phyloP scores from a whole-genome alignment of 2,888 invertebrate genomes.

The Andrena marginata region DNA sequence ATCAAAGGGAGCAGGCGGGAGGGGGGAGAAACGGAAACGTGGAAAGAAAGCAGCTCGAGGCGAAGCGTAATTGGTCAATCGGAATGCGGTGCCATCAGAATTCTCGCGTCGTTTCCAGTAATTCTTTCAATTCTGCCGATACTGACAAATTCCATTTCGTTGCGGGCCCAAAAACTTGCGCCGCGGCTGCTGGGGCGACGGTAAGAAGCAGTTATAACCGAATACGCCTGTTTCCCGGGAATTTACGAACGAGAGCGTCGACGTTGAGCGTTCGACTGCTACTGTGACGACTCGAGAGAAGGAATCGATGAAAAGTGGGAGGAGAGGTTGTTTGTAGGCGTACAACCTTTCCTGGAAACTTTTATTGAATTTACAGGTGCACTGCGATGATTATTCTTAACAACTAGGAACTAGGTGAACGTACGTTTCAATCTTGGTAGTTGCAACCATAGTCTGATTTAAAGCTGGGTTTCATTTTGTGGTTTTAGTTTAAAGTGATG shows the following conservation, averaged over 20 bases:
- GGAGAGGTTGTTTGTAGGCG: neutral
- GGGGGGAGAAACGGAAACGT: slow-evolving; percentile 6
- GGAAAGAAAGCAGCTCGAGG: slow-evolving; percentile 24
- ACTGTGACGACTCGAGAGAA: neutral
- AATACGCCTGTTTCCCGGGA: slow-evolving; percentile 48
- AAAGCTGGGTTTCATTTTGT: too few species aligned
- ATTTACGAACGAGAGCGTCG: slow-evolving; percentile 20
- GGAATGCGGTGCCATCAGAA: slow-evolving; percentile 61
- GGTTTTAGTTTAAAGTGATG: too few species aligned
- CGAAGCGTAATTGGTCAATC: slow-evolving; percentile 54
- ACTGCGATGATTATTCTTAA: too few species aligned
- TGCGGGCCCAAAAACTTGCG: slow-evolving; percentile 52
- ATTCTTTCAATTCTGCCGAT: slow-evolving; percentile 57
- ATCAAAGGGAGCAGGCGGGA: neutral
- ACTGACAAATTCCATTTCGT: slow-evolving; percentile 62
- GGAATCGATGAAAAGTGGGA: neutral
- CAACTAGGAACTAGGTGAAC: too few species aligned
- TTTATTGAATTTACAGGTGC: neutral
- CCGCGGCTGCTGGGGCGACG: slow-evolving; percentile 1
- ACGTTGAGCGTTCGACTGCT: neutral
- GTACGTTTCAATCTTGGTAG: too few species aligned
- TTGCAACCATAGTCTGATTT: too few species aligned
- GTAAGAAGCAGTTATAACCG: slow-evolving; percentile 54
- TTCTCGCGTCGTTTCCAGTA: slow-evolving; percentile 57
- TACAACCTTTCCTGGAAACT: neutral